Conservation (phyloP, 1,140 invertebrate genomes). For the Drosophila setifemur region DNA sequence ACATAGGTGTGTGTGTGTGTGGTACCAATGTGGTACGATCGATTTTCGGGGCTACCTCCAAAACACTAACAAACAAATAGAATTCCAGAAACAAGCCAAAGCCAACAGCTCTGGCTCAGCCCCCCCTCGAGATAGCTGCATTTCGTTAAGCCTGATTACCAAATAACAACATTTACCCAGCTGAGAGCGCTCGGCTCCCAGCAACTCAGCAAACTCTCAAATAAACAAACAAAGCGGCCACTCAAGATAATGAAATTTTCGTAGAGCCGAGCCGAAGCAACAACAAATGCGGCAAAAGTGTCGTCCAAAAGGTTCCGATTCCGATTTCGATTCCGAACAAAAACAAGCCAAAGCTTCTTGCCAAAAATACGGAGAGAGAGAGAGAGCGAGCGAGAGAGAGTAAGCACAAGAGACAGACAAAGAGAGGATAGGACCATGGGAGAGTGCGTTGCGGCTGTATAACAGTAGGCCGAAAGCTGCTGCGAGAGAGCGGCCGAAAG, state of each 20-base stretch:
- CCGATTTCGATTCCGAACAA: conserved; percentile 22
- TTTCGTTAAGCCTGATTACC: conserved; percentile 5
- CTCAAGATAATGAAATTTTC: conserved; percentile 74
- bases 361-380: conserved; percentile 32
- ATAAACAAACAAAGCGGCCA: conserved; percentile 73
- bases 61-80: conserved; percentile 20
- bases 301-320: conserved; percentile 15
- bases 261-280: conserved; percentile 26
- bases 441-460: conserved; percentile 41
- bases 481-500: conserved; percentile 4
- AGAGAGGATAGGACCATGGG: too few species aligned
- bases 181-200: not conserved
- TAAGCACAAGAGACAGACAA: too few species aligned
- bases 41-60: conserved; percentile 52
- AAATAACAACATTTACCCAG: conserved; percentile 7
- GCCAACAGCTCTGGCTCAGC: too few species aligned
- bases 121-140: too few species aligned
- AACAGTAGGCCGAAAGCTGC: conserved; percentile 45
- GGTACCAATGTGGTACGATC: conserved; percentile 59
- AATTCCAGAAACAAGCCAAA: too few species aligned
- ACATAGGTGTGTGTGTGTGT: conserved; percentile 38
- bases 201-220: conserved; percentile 51
- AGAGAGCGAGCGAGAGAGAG: not conserved
- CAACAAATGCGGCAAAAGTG: conserved; percentile 49
- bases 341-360: conserved; percentile 39